phyloP scores from a whole-genome alignment of 2,113 vertebrate species.

The Cardinalis cardinalis region DNA sequence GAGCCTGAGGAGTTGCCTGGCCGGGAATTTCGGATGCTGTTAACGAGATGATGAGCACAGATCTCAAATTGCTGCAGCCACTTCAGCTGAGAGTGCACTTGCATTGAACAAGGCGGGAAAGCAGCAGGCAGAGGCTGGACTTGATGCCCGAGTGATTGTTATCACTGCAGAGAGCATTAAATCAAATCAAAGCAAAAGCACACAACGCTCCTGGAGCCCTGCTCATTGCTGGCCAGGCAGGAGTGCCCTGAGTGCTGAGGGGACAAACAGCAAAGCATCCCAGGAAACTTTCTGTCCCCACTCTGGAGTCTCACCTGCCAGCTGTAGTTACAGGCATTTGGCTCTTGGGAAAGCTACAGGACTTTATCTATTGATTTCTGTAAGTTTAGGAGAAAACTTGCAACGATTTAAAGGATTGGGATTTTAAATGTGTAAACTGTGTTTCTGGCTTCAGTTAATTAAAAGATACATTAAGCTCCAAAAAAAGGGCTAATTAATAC shows the following conservation, averaged over 20 bases:
- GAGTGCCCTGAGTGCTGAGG: neutral
- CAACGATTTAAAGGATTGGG: neutral
- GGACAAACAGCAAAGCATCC: neutral
- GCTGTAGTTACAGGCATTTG: neutral
- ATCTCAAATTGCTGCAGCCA: neutral
- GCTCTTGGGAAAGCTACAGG: neutral
- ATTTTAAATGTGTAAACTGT: neutral
- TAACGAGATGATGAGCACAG: neutral
- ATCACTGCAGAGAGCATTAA: neutral
- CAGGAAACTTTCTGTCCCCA: neutral
- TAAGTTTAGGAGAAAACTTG: neutral
- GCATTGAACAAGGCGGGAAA: neutral
- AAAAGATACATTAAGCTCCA: neutral
- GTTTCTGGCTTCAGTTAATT: conserved; percentile 1
- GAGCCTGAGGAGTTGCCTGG: neutral
- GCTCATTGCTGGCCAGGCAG: neutral
- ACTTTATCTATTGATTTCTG: neutral
- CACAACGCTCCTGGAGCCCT: neutral
- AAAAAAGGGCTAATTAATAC: neutral
- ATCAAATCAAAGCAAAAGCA: neutral
- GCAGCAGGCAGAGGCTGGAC: neutral
- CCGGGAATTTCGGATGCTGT: neutral
- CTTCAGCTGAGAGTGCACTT: neutral
- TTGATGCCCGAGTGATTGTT: neutral
- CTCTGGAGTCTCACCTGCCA: neutral